Base-by-base conservation (phyloP, 2,797 vertebrate genomes). In the Scleropages formosus region DNA sequence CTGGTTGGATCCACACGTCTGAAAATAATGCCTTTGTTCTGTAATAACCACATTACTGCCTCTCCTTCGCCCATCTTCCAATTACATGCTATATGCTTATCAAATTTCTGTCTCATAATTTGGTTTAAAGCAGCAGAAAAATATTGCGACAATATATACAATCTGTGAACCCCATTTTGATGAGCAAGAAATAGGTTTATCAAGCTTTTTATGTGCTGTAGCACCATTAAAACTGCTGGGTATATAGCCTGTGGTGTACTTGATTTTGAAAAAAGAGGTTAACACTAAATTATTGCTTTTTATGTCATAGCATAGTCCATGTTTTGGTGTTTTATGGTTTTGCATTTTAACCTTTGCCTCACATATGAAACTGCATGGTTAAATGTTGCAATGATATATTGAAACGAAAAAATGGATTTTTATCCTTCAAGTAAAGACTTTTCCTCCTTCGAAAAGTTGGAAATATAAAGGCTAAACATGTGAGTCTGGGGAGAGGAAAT, bases 21-120 rank as follows among this genome's bases (percentile, higher is more conserved):
- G 56, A 59, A 61, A 60, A 60, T 60, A 60, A 60, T 39, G 72
- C n/a, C 12, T 61, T 72, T 60, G 31, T 72, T 60, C 53, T 44
- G 71, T 72, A 31, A 22, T 72, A 72, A 72, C 71, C 56, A 71
- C 27, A 72, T 72, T 60, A 72, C 15, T 44, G 26, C 27, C 26
- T 39, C 44, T 59, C 53, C 12, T 20, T 72, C 71, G 72, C 39
- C 27, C 71, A 12, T n/a, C 58, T 24, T n/a, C 59, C 71, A 72
- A 72, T 72, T 72, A 61, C 51, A 72, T 72, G 71, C 39, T 61
- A 72, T 61, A 72, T 61, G 58, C 58, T 72, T 72, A 72, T 72
- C 58, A 47, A n/a, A 72, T 61, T 72, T 24, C 58, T 44, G 71
- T 15, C 18, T 60, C 13, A 61, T 63, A 49, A 73, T 73, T 73